Evolutionary conservation across 2,888 invertebrate species (phyloP), one percentile per base, ranked within the genome.

Genomic region (Heliconius ismenius): DNA sequence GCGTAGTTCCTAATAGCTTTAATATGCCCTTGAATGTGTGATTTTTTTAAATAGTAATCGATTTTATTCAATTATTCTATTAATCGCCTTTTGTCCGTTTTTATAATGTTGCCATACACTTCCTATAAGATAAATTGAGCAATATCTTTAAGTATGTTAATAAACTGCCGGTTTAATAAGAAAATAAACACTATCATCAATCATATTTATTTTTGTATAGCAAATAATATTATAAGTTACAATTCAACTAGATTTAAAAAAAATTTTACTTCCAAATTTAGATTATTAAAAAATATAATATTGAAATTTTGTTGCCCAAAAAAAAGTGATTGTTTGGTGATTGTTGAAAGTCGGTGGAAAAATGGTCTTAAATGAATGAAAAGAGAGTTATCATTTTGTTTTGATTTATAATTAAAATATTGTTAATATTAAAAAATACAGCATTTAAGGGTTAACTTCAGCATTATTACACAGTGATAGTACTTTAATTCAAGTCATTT

Each of bases 1-100:
- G 80, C 80, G 11, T 81, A 70, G 69, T 72, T 70, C 65, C 43
- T 70, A 65, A 15, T 70, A 32, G 10, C 10, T 24, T n/a, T n/a
- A 32, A 26, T 54, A 13, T 62, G 26, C 26, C 26, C 24, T 28
- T 62, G 15, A 62, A 26, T 18, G 26, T 0, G 24, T 62, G 13
- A 13, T 24, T 6, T 28, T 15, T 4, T 13, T 26, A 26, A 28
- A 62, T n/a, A 7, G 26, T 24, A 18, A 43, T 67, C 43, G 67
- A 43, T 67, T 43, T 43, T 39, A 67, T 39, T 67, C 67, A 26
- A 67, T 67, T 67, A 24, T 67, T 43, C 24, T 43, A 62, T 26
- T 62, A 26, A 62, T n/a, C n/a, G n/a, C 4, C 58, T n/a, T n/a
- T 58, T 58, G 3, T 58, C n/a, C 3, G 10, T 58, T 58, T 58